phyloP scores from a whole-genome alignment of 2,888 invertebrate species.

The Brachylomia viminalis region DNA sequence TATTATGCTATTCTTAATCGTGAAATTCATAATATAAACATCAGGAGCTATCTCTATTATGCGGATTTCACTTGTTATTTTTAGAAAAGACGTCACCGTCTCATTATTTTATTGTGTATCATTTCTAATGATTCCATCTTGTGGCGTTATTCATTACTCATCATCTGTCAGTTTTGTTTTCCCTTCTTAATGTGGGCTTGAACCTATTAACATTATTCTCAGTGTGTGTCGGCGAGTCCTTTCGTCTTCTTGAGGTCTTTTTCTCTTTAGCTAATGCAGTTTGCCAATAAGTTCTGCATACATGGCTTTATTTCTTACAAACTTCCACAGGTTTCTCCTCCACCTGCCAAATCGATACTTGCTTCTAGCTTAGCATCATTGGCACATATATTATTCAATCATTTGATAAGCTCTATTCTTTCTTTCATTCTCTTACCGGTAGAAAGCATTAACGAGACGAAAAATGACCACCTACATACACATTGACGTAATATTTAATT shows the following conservation, averaged over 20 bases:
- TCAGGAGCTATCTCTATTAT: conserved; percentile 18
- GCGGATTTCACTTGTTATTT: conserved; percentile 40
- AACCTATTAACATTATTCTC: not conserved
- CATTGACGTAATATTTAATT: conserved; percentile 29
- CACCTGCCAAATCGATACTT: not conserved
- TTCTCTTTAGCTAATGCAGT: not conserved
- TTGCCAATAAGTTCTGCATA: not conserved
- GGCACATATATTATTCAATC: not conserved
- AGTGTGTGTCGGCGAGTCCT: not conserved
- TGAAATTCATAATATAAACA: conserved; percentile 38
- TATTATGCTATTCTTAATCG: conserved; percentile 16
- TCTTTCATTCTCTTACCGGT: not conserved
- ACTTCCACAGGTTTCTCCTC: not conserved
- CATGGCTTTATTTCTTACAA: not conserved
- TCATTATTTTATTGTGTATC: not conserved
- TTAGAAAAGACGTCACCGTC: conserved; percentile 7
- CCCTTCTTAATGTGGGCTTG: not conserved
- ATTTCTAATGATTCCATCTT: conserved; percentile 16
- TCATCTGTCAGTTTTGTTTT: not conserved
- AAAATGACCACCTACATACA: conserved; percentile 1
- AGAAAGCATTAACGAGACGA: not conserved
- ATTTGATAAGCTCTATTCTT: not conserved
- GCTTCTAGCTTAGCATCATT: not conserved
- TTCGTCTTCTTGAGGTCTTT: not conserved
- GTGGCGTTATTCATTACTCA: not conserved